phyloP scores from a whole-genome alignment of 1,140 invertebrate species.

The Oryzaephilus surinamensis region DNA sequence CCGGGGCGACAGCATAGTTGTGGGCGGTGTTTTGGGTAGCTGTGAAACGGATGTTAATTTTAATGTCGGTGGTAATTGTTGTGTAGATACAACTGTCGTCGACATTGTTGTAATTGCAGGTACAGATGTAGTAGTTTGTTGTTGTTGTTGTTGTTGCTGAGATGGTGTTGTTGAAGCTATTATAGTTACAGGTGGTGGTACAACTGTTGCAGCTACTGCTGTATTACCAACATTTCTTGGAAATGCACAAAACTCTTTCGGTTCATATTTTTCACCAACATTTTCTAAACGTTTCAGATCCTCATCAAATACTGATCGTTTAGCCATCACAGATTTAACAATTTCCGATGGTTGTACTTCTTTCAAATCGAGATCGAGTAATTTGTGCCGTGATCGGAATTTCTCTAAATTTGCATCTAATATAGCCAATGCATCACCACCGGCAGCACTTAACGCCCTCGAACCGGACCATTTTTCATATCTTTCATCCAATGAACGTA shows the following conservation, averaged over 20 bases:
- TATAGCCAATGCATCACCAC: constrained; percentile 46
- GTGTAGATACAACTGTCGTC: constrained; percentile 13
- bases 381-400: constrained; percentile 47
- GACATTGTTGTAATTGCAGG: constrained; percentile 19
- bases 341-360: constrained; percentile 87
- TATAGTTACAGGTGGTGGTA: no score
- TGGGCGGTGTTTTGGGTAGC: constrained; percentile 25
- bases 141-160: constrained; percentile 2
- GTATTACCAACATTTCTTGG: no score
- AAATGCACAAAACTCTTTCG: constrained; percentile 47
- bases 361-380: constrained; percentile 50
- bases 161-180: background rate
- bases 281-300: constrained; percentile 88
- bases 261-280: constrained; percentile 76
- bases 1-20: constrained; percentile 28
- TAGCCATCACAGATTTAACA: constrained; percentile 81
- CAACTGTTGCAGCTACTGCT: constrained; percentile 1
- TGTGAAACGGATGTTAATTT: constrained; percentile 19
- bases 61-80: constrained; percentile 13
- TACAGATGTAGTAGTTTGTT: constrained; percentile 24
- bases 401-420: constrained; percentile 44
- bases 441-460: constrained; percentile 44
- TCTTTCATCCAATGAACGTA: constrained; percentile 80
- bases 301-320: constrained; percentile 90
- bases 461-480: constrained; percentile 81